Percentiles rank a stretch among this genome's conserved stretches.
These are phyloP conservation scores for Lomographa bimaculata DNA, from an alignment of 2,888 invertebrate genomes.

Conservation along the genomic window DNA sequence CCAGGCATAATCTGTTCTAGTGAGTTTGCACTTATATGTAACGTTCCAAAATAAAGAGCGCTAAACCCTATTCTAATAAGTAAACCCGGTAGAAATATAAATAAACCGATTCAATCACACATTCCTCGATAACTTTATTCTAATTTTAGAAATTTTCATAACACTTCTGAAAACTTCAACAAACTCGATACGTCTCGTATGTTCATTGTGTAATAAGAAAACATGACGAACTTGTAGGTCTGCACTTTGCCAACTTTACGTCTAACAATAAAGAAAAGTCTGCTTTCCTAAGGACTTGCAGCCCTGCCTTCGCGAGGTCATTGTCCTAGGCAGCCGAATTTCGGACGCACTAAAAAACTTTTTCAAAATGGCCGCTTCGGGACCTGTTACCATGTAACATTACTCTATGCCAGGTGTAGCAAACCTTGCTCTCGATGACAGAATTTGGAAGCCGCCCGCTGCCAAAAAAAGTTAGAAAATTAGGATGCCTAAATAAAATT, in stretches of 20 bases:
- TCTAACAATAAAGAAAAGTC: conserved; percentile 11
- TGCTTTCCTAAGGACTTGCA: conserved; percentile 30
- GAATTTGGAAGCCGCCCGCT: conserved; percentile 22
- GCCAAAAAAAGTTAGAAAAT: conserved; percentile 11
- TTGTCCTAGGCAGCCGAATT: conserved; percentile 81
- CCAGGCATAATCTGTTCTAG: too few relatives aligned
- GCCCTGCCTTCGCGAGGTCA: conserved; percentile 63
- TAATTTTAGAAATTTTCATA: too few relatives aligned
- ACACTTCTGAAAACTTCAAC: conserved; percentile 2
- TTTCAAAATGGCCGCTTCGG: conserved; percentile 72
- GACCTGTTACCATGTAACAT: conserved; percentile 82
- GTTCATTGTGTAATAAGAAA: too few relatives aligned
- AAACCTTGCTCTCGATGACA: conserved; percentile 49
- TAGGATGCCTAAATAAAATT: conserved; percentile 18
- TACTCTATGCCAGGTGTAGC: conserved; percentile 76
- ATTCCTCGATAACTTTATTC: too few relatives aligned
- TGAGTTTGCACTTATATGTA: too few relatives aligned
- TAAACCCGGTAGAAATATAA: too few relatives aligned
- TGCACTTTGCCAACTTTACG: conserved; percentile 5
- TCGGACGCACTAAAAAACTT: conserved; percentile 81
- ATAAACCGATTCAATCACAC: too few relatives aligned
- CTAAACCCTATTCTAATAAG: too few relatives aligned
- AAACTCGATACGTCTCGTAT: too few relatives aligned
- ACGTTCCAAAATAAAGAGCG: too few relatives aligned
- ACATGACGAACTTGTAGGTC: conserved; percentile 8